Conservation (phyloP, 1,140 invertebrate species). For the Cataglyphis hispanica region DNA sequence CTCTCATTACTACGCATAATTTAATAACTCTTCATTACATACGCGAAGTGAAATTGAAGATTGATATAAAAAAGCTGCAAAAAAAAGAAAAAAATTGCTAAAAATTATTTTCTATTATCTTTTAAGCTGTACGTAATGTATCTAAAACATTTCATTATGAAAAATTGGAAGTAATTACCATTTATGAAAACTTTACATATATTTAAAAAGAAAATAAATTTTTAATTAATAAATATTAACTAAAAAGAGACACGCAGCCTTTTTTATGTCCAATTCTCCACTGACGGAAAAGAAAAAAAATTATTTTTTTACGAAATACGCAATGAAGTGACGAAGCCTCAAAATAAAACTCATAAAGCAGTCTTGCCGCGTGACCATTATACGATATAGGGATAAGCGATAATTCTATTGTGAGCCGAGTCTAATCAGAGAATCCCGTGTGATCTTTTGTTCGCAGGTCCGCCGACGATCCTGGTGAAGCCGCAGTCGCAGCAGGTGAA, state of each 20-base stretch:
- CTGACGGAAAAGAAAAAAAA: background rate
- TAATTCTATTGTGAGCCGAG: constrained; percentile 29
- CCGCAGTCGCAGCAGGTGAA: constrained; percentile 95
- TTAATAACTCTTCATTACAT: constrained; percentile 23
- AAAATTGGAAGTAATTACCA: background rate
- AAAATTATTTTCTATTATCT: background rate
- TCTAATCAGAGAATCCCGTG: constrained; percentile 63
- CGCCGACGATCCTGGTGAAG: constrained; percentile 94
- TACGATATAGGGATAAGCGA: background rate
- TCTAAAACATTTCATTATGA: constrained; percentile 2
- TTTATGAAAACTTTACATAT: no score
- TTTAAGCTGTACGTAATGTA: background rate
- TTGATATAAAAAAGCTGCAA: background rate
- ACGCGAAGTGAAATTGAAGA: background rate
- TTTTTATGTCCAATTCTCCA: background rate
- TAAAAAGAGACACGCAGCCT: background rate
- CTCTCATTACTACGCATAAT: background rate
- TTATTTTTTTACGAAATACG: constrained; percentile 18
- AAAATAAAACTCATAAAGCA: constrained; percentile 8
- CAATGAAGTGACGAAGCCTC: background rate
- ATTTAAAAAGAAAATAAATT: background rate
- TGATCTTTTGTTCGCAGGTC: constrained; percentile 90
- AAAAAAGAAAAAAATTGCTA: no score
- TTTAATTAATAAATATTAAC: background rate
- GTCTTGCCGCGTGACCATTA: background rate